These are phyloP conservation scores for Pemphigus obesinymphae DNA, from an alignment of 1,140 invertebrate genomes.

Conservation along the genomic window DNA sequence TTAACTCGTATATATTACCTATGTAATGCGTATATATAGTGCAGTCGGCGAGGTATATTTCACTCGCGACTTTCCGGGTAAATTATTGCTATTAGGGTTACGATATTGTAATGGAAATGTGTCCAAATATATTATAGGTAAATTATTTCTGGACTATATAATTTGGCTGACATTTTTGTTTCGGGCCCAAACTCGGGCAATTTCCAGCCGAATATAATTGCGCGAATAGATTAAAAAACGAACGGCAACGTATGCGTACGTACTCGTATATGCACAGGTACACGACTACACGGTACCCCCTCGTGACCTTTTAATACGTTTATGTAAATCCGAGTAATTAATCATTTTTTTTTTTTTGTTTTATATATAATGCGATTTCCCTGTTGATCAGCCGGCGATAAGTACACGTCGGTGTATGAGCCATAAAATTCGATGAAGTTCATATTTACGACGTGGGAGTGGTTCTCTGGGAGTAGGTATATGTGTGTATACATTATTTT, in stretches of 20 bases:
- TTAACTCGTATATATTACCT: too few relatives aligned
- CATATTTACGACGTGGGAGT: slow-evolving; percentile 41
- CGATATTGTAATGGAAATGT: neutral
- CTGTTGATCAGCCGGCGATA: slow-evolving; percentile 37
- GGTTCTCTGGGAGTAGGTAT: neutral
- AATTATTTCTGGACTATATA: slow-evolving; percentile 9
- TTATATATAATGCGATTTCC: slow-evolving; percentile 41
- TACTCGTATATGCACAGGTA: neutral
- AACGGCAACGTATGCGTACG: neutral
- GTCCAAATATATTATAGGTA: neutral
- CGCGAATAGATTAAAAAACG: slow-evolving; percentile 18
- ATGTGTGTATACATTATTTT: neutral
- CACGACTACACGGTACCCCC: neutral
- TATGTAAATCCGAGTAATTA: slow-evolving; percentile 42
- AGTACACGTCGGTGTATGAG: slow-evolving; percentile 2
- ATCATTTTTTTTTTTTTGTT: too few relatives aligned
- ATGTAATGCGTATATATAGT: neutral
- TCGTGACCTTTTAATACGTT: slow-evolving; percentile 39
- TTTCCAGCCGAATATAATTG: slow-evolving; percentile 5
- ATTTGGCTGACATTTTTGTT: slow-evolving; percentile 2
- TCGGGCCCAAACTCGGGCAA: neutral
- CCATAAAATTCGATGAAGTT: slow-evolving; percentile 41
- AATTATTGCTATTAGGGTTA: neutral
- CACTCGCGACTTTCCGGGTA: neutral
- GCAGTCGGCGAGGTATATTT: neutral